phyloP scores from a whole-genome alignment of 2,113 vertebrate genomes.

The Scolopax mira region DNA sequence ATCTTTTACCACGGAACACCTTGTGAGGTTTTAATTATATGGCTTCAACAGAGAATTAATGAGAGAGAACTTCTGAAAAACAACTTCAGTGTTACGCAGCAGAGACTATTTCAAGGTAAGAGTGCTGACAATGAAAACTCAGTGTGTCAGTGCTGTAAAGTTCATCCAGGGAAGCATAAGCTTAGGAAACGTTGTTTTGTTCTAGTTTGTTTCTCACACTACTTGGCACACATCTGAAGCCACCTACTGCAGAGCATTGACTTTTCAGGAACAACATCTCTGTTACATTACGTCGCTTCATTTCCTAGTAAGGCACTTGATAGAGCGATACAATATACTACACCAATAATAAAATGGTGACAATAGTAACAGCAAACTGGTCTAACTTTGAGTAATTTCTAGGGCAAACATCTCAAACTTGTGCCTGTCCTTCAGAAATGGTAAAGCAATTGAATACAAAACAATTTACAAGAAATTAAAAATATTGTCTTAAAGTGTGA shows the following conservation, averaged over 20 bases:
- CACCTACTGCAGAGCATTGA: background rate
- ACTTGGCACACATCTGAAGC: background rate
- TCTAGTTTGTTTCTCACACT: background rate
- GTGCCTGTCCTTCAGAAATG: background rate
- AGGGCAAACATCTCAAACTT: background rate
- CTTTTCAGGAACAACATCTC: background rate
- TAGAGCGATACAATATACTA: background rate
- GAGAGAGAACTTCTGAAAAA: conserved; percentile 15
- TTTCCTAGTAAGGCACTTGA: background rate
- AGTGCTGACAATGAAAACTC: background rate
- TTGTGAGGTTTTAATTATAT: conserved; percentile 14
- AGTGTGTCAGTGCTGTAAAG: background rate
- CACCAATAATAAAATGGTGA: background rate
- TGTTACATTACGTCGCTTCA: background rate
- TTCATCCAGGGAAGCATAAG: background rate
- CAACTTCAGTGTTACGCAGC: background rate
- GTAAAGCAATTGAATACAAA: background rate
- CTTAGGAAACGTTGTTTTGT: background rate
- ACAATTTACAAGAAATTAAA: background rate
- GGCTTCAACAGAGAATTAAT: conserved; percentile 40
- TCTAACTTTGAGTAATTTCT: background rate
- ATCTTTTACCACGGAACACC: background rate
- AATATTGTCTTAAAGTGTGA: background rate
- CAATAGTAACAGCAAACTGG: background rate
- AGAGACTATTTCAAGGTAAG: background rate